Evolutionary conservation across 2,797 vertebrate genomes (phyloP).

Genomic region (Dipus sagitta): DNA sequence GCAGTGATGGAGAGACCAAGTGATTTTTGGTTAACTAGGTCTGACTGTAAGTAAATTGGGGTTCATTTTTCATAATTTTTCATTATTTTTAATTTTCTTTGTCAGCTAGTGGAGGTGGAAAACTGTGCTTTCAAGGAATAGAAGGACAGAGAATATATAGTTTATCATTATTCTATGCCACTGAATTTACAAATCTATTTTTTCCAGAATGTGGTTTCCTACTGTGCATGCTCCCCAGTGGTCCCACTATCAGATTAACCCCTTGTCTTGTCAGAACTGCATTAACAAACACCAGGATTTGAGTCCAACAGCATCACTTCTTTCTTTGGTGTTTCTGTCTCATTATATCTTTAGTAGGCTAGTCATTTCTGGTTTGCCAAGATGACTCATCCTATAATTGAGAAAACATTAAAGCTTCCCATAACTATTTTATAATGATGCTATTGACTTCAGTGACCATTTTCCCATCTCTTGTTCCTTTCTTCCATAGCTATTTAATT

Average conservation of each 20-base stretch:
- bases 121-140: slow-evolving; percentile 54
- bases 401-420: slow-evolving; percentile 42
- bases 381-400: slow-evolving; percentile 23
- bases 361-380: slow-evolving; percentile 5
- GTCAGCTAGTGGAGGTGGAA: slow-evolving; percentile 39
- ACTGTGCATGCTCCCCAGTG: background rate
- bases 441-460: background rate
- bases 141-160: background rate
- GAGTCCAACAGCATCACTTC: background rate
- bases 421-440: slow-evolving; percentile 16
- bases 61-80: slow-evolving; percentile 62
- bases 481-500: slow-evolving; percentile 36
- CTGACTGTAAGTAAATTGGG: slow-evolving; percentile 73
- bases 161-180: slow-evolving; percentile 29
- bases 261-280: background rate
- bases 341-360: background rate
- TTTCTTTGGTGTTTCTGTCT: slow-evolving; percentile 18
- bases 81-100: slow-evolving; percentile 50
- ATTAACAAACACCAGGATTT: background rate
- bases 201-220: background rate
- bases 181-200: slow-evolving; percentile 5
- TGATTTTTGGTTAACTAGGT: slow-evolving; percentile 68
- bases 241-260: background rate
- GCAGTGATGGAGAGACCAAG: slow-evolving; percentile 39
- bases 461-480: background rate